Base-by-base conservation (phyloP, 2,113 vertebrate genomes). In the Mus musculus region DNA sequence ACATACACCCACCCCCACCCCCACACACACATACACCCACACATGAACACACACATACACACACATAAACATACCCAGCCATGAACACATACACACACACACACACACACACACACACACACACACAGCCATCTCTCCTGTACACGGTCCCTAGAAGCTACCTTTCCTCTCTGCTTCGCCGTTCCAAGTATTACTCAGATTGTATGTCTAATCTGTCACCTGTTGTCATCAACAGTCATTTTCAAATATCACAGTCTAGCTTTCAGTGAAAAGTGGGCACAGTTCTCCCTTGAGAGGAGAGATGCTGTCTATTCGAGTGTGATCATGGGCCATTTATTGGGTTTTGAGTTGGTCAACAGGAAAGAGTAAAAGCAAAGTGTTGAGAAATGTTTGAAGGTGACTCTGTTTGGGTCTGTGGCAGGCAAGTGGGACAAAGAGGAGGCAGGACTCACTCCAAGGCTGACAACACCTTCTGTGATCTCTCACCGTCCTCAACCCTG, bases 101-200 rank as follows among this genome's bases (percentile, higher is more conserved):
- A n/a, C n/a, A n/a, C 61, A 63, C 59, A 61, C 59, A 65, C 63
- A 65, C 63, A 65, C 63, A 65, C 63, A 65, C 63, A 65, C 63
- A 65, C 63, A 26, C 63, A 65, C 10, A 28, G 24, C 14, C 42
- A n/a, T 75, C 56, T 88, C 59, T 80, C 22, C 61, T 54, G 14
- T 49, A 54, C 67, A 12, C 46, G 22, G 28, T 22, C 80, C 75
- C 13, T 63, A n/a, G 77, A 91, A 88, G 78, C 54, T 26, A 75
- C 63, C 49, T 28, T n/a, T 78, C 19, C 1, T 81, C 28, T 78
- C 84, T 12, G 33, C 12, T 30, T 14, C 54, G 63, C 52, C 63
- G 20, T 88, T 95, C 33, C 39, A 89, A 49, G 56, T 61, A 78
- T 59, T 61, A 67, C 69, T 89, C 91, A 71, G 85, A 71, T 39